Base-by-base conservation (phyloP, 2,113 vertebrate species). In the Anarrhichthys ocellatus region DNA sequence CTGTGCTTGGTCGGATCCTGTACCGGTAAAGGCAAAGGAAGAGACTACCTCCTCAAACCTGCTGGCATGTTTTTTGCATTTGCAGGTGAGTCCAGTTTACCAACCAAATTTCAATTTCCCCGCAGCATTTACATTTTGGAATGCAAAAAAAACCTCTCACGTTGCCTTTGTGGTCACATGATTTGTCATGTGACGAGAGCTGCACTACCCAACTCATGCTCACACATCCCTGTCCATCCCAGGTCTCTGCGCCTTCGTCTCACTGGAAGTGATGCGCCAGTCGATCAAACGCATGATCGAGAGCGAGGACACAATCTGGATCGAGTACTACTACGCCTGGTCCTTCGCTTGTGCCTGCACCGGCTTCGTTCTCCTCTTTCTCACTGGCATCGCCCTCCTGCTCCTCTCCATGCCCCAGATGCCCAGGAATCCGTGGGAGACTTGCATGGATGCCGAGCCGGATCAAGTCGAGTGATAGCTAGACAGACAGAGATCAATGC, bases 381-480 rank as follows among this genome's bases (percentile, higher is more conserved):
- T 99, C 72, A 95, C 95, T 0, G 97, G 98, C 68, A 90, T 99
- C 0, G 81, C 90, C 15, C 97, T 99, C 10, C 95, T 99, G 24
- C 58, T 99, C 44, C 95, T 99, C 65, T 97, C 98, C 5, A 96
- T 99, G 95, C 98, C 98, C 14, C 97, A 96, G 27, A 99, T 99
- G 96, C 98, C 98, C 71, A 96, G 93, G 91, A 98, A 99, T 88
- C 97, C 98, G 2, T 99, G 98, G 98, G 98, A 99, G 93, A 96
- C 95, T 36, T 99, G 98, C 95, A 99, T 99, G 97, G 98, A 99
- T 0, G 97, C 97, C 0, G 97, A 98, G 46, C 97, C 96, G 0
- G 97, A 99, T 24, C 91, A 94, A 66, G 93, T 80, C 0, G 93
- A 95, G 89, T 95, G 91, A 94, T 7, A 17, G 50, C 11, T 1